These are phyloP conservation scores for Hydrozoanthus gracilis DNA, from an alignment of 92 coral and sea anemone species.

Conservation along the genomic window DNA sequence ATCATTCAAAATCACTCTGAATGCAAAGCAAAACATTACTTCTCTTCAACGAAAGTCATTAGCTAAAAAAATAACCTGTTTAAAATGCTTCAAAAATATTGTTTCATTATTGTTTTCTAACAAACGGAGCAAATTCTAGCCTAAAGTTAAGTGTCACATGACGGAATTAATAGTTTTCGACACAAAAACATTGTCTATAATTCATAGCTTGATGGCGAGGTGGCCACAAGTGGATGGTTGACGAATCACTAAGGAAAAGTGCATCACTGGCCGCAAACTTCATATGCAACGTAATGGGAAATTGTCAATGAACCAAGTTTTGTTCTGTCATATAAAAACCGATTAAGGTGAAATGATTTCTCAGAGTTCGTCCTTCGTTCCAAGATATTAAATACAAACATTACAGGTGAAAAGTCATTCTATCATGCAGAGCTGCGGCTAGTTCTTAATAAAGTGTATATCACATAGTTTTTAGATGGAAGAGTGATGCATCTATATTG, in stretches of 20 bases:
- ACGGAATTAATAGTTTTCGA: conserved; percentile 34
- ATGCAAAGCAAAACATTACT: conserved; percentile 10
- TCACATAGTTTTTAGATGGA: not conserved
- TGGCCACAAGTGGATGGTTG: conserved; percentile 32
- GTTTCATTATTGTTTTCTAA: conserved; percentile 11
- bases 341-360: not conserved
- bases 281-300: conserved; percentile 3
- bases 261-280: conserved; percentile 29
- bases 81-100: not conserved
- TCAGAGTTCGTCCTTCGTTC: not conserved
- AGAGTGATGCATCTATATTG: not conserved
- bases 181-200: conserved; percentile 16
- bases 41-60: conserved; percentile 12
- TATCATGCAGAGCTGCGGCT: conserved; percentile 17
- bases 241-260: conserved; percentile 29
- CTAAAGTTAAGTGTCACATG: conserved; percentile 21
- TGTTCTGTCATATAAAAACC: conserved; percentile 3
- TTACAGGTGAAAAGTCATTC: conserved; percentile 9
- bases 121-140: conserved; percentile 14
- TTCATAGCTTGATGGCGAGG: conserved; percentile 19
- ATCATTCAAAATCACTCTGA: conserved; percentile 12
- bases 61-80: not conserved
- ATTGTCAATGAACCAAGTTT: conserved; percentile 9
- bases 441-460: not conserved
- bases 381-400: not conserved